A percentile compares a stretch with the other conserved stretches of the same genome.
Evolutionary conservation across 2,888 invertebrate species (phyloP).

Genomic region (Melolontha melolontha): DNA sequence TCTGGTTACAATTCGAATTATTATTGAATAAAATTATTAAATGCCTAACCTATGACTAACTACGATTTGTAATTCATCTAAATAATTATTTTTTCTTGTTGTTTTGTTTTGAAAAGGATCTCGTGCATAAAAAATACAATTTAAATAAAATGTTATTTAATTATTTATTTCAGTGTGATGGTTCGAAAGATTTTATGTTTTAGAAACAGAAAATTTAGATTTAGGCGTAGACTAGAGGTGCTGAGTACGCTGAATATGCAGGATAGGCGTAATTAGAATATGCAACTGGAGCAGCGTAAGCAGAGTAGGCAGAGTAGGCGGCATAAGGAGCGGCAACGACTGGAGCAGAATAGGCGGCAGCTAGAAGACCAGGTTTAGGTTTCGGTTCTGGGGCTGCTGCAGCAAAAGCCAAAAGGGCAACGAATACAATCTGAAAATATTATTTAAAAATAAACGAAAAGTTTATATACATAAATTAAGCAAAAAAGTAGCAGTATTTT

Average conservation of each 20-base stretch:
- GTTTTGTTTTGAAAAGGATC: too few species aligned
- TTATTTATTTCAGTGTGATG: constrained; percentile 16
- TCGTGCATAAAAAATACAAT: background rate
- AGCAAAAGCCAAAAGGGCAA: constrained; percentile 50
- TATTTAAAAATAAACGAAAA: constrained; percentile 5
- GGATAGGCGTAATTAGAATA: constrained; percentile 49
- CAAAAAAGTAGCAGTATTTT: background rate
- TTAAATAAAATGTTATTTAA: constrained; percentile 7
- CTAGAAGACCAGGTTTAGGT: constrained; percentile 47
- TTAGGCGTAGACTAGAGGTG: constrained; percentile 34
- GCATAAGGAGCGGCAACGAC: constrained; percentile 56
- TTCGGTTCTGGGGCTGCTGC: constrained; percentile 53
- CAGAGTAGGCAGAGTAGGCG: constrained; percentile 47
- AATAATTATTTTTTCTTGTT: too few species aligned
- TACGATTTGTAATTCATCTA: too few species aligned
- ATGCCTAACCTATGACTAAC: too few species aligned
- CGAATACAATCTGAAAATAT: constrained; percentile 51
- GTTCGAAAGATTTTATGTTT: constrained; percentile 1
- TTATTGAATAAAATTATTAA: too few species aligned
- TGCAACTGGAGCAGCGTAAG: constrained; percentile 52
- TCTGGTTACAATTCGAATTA: too few species aligned
- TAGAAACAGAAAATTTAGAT: constrained; percentile 1
- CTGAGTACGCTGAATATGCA: constrained; percentile 52
- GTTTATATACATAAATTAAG: constrained; percentile 14
- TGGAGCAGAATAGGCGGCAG: constrained; percentile 57